A percentile compares a stretch with the other conserved stretches of the same genome.
Evolutionary conservation across 2,888 invertebrate genomes (phyloP).

Genomic region (Netelia melanura): DNA sequence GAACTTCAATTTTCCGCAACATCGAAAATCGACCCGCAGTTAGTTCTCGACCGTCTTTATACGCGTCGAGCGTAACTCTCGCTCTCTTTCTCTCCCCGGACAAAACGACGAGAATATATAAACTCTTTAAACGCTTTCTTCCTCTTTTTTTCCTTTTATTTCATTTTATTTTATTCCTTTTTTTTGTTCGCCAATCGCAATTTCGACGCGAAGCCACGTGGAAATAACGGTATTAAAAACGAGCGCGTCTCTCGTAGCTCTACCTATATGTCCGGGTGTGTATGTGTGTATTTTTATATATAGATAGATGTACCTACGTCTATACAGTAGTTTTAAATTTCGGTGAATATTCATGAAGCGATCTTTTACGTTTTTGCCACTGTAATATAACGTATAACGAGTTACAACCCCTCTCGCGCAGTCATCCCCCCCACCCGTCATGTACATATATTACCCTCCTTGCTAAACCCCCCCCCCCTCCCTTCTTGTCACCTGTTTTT

Average conservation of each 20-base stretch:
- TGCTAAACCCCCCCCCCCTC: not conserved
- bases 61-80: constrained; percentile 12
- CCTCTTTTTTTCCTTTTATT: not conserved
- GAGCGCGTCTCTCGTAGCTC: constrained; percentile 36
- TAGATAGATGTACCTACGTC: constrained; percentile 4
- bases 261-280: not conserved
- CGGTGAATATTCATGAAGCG: constrained; percentile 66
- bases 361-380: constrained; percentile 55
- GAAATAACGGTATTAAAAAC: constrained; percentile 69
- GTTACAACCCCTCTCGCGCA: constrained; percentile 21
- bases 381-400: constrained; percentile 47
- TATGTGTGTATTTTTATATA: not conserved
- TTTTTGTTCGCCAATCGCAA: constrained; percentile 63
- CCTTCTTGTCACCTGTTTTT: constrained; percentile 24
- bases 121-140: constrained; percentile 65
- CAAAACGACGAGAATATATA: constrained; percentile 61
- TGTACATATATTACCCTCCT: not conserved
- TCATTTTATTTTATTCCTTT: constrained; percentile 13
- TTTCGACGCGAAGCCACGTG: constrained; percentile 66
- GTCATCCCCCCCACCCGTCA: not conserved
- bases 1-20: constrained; percentile 77
- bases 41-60: constrained; percentile 68
- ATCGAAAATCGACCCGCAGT: constrained; percentile 75
- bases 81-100: constrained; percentile 19
- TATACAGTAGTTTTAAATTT: constrained; percentile 53